phyloP scores from a whole-genome alignment of 2,888 invertebrate species.

The Chymomyza amoena region DNA sequence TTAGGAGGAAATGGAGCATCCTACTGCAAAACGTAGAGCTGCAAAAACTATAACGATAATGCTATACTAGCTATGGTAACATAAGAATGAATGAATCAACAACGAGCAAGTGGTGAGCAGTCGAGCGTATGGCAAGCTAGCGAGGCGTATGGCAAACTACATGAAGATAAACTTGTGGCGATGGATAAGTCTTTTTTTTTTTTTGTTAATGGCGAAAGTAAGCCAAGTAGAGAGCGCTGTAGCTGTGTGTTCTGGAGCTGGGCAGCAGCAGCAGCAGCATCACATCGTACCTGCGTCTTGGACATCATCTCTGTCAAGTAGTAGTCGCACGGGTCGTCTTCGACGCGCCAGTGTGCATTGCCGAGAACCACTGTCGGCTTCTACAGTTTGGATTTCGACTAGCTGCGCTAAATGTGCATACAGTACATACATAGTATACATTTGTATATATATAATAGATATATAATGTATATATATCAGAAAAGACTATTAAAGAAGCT shows the following conservation, averaged over 20 bases:
- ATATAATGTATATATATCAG: neutral
- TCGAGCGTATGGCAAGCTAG: slow-evolving; percentile 33
- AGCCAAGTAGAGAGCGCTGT: slow-evolving; percentile 33
- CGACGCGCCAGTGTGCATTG: slow-evolving; percentile 53
- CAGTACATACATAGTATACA: slow-evolving; percentile 26
- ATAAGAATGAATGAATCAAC: slow-evolving; percentile 39
- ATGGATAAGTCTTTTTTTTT: slow-evolving; percentile 5
- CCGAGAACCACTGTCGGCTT: slow-evolving; percentile 62
- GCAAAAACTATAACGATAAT: neutral
- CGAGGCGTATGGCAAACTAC: slow-evolving; percentile 29
- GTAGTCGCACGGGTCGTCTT: slow-evolving; percentile 36
- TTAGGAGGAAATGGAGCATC: neutral
- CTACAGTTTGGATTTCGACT: slow-evolving; percentile 75
- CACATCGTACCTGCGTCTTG: slow-evolving; percentile 60
- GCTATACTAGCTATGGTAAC: slow-evolving; percentile 19
- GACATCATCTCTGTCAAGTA: slow-evolving; percentile 39
- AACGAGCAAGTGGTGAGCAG: slow-evolving; percentile 21
- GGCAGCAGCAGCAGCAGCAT: slow-evolving; percentile 45
- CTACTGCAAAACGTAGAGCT: slow-evolving; percentile 1
- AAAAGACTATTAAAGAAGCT: neutral
- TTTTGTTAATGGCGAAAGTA: slow-evolving; percentile 5
- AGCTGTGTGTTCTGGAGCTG: neutral
- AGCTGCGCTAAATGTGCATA: slow-evolving; percentile 72
- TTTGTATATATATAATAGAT: neutral
- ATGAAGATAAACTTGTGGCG: slow-evolving; percentile 25